A percentile compares a stretch with the other conserved stretches of the same genome.
Conservation (phyloP, 1,140 invertebrate genomes). For the Parapsyche elsis region DNA sequence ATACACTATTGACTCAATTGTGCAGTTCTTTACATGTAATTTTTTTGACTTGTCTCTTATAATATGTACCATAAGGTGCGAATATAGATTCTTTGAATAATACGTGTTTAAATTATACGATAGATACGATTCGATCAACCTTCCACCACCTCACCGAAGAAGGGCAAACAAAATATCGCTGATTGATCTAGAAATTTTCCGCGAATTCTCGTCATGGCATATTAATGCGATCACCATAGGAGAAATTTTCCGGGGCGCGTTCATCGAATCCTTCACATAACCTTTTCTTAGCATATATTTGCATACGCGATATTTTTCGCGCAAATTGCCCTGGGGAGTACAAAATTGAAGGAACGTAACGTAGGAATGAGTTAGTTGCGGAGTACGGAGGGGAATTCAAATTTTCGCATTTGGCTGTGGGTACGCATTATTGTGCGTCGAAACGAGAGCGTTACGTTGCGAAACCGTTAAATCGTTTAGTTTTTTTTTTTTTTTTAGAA, state of each 20-base stretch:
- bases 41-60: no score
- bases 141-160: background rate
- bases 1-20: no score
- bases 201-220: background rate
- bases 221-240: slow-evolving; percentile 15
- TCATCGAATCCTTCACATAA: background rate
- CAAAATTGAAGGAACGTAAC: slow-evolving; percentile 17
- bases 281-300: slow-evolving; percentile 9
- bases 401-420: background rate
- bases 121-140: no score
- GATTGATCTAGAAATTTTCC: background rate
- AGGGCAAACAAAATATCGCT: background rate
- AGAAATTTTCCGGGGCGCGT: background rate
- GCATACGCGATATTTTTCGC: slow-evolving; percentile 22
- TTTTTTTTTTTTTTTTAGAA: background rate
- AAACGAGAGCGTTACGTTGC: background rate
- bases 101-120: no score
- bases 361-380: slow-evolving; percentile 13
- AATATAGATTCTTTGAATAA: no score
- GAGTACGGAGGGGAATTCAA: slow-evolving; percentile 5
- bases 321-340: slow-evolving; percentile 6
- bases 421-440: background rate
- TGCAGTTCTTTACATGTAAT: no score
- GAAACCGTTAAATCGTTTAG: slow-evolving; percentile 17
- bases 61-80: no score